Conservation (phyloP, 2,113 vertebrate species). For the Nibea albiflora region DNA sequence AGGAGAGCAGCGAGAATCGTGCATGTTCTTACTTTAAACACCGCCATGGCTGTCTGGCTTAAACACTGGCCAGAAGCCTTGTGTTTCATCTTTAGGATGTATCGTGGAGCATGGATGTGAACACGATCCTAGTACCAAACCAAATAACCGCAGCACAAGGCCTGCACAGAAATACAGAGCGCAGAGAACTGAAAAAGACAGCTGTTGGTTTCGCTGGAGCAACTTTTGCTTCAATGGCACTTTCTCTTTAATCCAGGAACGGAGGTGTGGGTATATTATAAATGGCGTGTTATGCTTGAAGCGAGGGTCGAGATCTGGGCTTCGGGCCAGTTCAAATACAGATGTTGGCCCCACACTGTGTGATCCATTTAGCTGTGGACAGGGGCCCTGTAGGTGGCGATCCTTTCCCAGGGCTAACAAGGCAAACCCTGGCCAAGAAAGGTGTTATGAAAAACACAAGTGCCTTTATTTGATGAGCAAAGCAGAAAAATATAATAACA, state of each 20-base stretch:
- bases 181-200: slow-evolving; percentile 34
- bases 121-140: slow-evolving; percentile 42
- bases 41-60: slow-evolving; percentile 30
- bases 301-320: slow-evolving; percentile 44
- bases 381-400: not conserved
- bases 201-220: slow-evolving; percentile 40
- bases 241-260: slow-evolving; percentile 50
- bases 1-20: slow-evolving; percentile 1
- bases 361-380: slow-evolving; percentile 49
- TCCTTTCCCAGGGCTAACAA: slow-evolving; percentile 36
- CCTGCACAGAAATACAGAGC: not conserved
- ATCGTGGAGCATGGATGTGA: slow-evolving; percentile 30
- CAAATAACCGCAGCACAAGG: slow-evolving; percentile 55
- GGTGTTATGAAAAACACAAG: slow-evolving; percentile 30
- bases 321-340: slow-evolving; percentile 71
- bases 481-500: slow-evolving; percentile 11
- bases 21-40: slow-evolving; percentile 45
- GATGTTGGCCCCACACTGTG: slow-evolving; percentile 59
- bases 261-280: slow-evolving; percentile 56
- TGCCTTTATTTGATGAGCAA: slow-evolving; percentile 16
- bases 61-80: slow-evolving; percentile 12
- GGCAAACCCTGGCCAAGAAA: slow-evolving; percentile 39
- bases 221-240: slow-evolving; percentile 56
- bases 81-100: slow-evolving; percentile 57
- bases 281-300: slow-evolving; percentile 50